phyloP scores from a whole-genome alignment of 2,113 vertebrate genomes.

The Procavia capensis region DNA sequence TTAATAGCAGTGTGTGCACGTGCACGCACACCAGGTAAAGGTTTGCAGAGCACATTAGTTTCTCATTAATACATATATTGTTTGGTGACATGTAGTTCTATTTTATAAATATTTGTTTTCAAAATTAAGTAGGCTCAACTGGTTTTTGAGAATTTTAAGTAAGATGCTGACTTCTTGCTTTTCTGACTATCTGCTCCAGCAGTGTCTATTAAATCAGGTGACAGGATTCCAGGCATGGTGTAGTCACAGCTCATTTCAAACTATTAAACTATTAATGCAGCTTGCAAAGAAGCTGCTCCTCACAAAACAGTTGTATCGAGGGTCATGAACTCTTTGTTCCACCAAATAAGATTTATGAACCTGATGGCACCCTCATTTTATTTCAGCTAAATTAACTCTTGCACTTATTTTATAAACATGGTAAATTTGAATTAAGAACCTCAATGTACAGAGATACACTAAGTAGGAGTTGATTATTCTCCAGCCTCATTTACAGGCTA shows the following conservation, averaged over 20 bases:
- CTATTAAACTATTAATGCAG: not conserved
- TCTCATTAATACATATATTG: no score
- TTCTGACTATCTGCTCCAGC: not conserved
- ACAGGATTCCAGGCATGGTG: not conserved
- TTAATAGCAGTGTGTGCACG: no score
- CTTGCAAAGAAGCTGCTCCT: not conserved
- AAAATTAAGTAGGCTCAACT: conserved; percentile 30
- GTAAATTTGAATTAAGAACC: not conserved
- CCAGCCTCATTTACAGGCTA: not conserved
- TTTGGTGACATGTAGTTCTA: not conserved
- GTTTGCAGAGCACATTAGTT: no score
- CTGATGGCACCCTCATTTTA: not conserved
- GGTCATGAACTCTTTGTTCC: conserved; percentile 18
- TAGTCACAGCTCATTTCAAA: not conserved
- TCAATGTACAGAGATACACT: not conserved
- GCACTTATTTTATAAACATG: not conserved
- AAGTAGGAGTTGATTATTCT: conserved; percentile 2
- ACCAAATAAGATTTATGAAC: conserved; percentile 25
- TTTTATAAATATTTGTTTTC: conserved; percentile 32
- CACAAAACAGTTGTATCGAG: not conserved
- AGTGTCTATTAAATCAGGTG: conserved; percentile 3
- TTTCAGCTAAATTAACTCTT: not conserved
- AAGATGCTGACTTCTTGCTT: not conserved
- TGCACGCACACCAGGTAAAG: no score
- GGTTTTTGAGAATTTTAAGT: conserved; percentile 10